These are phyloP conservation scores for Sarcophilus harrisii DNA, from an alignment of 2,797 vertebrate species.

Conservation along the genomic window DNA sequence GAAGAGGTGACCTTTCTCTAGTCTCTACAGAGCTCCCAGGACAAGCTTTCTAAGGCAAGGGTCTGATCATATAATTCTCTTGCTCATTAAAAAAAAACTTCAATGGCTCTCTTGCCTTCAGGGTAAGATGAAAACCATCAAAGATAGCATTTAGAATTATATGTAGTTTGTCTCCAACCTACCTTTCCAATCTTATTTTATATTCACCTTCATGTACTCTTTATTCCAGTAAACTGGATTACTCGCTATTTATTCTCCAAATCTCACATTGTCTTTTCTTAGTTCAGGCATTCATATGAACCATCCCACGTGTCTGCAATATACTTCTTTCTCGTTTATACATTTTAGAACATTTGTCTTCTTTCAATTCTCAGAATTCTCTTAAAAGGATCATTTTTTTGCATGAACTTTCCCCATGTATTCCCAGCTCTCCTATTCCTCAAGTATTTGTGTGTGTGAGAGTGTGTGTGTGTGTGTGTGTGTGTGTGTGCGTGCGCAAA, in stretches of 20 bases:
- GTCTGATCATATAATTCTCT: background rate
- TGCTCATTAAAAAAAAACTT: background rate
- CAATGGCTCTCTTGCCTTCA: background rate
- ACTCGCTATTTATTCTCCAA: background rate
- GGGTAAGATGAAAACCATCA: background rate
- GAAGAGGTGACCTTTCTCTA: background rate
- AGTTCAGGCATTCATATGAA: background rate
- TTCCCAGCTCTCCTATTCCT: background rate
- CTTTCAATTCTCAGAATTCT: background rate
- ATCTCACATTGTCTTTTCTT: background rate
- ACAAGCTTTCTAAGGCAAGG: background rate
- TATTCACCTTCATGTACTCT: background rate
- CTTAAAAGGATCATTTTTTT: background rate
- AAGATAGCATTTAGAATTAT: background rate
- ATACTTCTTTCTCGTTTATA: background rate
- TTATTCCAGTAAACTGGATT: background rate
- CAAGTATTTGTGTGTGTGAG: background rate
- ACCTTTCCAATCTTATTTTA: background rate
- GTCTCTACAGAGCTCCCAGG: background rate
- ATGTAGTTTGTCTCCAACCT: background rate
- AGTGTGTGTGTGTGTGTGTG: no score
- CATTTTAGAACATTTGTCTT: background rate
- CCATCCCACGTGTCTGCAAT: background rate
- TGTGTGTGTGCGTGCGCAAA: background rate
- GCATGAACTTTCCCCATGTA: background rate